These are phyloP conservation scores for Pangasius mekongensis DNA, from an alignment of 2,797 vertebrate species.

Conservation along the genomic window DNA sequence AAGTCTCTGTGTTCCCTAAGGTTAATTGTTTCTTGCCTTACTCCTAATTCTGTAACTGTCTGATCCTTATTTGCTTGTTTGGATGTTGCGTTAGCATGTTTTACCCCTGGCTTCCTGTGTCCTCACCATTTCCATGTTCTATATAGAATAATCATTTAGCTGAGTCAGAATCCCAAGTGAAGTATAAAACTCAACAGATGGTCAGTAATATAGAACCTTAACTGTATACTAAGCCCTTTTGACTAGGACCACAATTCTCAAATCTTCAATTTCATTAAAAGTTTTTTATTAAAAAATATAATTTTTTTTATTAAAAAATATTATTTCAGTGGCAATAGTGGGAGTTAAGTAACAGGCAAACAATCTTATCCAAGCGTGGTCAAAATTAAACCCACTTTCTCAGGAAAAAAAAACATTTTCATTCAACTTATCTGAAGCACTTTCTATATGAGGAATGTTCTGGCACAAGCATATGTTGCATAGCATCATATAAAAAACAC, in stretches of 20 bases:
- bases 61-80: neutral
- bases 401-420: neutral
- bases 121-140: neutral
- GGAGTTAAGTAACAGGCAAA: neutral
- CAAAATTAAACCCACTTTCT: neutral
- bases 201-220: neutral
- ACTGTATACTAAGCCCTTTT: neutral
- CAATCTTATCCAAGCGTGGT: neutral
- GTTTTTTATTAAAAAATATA: too few relatives aligned
- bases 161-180: neutral
- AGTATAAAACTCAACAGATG: neutral
- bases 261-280: neutral
- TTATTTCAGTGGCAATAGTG: neutral
- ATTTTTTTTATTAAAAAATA: too few relatives aligned
- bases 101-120: neutral
- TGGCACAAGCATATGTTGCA: neutral
- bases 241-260: neutral
- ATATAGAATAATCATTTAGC: neutral
- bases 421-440: neutral
- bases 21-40: neutral
- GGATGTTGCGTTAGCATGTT: neutral
- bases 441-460: neutral
- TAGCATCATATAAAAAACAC: neutral
- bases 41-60: neutral
- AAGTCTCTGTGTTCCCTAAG: neutral